Evolutionary conservation across 2,888 invertebrate genomes (phyloP).

Genomic region (Tetanocera ferruginea): DNA sequence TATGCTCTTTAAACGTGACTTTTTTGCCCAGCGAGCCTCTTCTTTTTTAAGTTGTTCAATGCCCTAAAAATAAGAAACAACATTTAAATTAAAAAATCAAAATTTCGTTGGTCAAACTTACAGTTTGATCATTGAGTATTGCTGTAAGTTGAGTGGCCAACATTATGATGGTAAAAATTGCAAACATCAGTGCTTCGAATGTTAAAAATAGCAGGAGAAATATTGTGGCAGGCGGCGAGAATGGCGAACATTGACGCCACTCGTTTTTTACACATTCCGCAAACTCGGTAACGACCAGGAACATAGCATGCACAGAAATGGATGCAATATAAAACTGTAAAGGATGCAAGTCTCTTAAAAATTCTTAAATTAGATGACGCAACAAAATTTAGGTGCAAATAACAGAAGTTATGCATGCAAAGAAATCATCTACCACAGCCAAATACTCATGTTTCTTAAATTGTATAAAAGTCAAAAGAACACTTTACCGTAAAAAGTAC

Average conservation of each 20-base stretch:
- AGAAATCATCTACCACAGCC: neutral
- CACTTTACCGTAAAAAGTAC: constrained; percentile 93
- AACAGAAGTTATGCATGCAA: neutral
- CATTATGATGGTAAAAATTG: constrained; percentile 98
- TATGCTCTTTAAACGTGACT: constrained; percentile 94
- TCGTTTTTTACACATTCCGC: constrained; percentile 92
- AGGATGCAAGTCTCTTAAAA: neutral
- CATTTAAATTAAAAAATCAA: neutral
- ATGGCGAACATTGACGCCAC: constrained; percentile 94
- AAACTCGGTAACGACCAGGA: constrained; percentile 93
- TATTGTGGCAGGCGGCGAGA: constrained; percentile 96
- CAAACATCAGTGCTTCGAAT: constrained; percentile 95
- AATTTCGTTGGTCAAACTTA: constrained; percentile 67
- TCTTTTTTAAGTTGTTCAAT: constrained; percentile 98
- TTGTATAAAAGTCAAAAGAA: neutral
- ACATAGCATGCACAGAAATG: constrained; percentile 93
- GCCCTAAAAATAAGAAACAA: constrained; percentile 75
- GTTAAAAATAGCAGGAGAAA: constrained; percentile 90
- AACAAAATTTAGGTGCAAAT: neutral
- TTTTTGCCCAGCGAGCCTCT: constrained; percentile 92
- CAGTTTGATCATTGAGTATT: constrained; percentile 99
- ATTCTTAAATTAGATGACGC: neutral
- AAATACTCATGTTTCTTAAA: no score
- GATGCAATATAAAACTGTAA: constrained; percentile 97
- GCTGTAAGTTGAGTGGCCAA: constrained; percentile 95